phyloP scores from a whole-genome alignment of 2,797 vertebrate species.

The Danio tinwini region DNA sequence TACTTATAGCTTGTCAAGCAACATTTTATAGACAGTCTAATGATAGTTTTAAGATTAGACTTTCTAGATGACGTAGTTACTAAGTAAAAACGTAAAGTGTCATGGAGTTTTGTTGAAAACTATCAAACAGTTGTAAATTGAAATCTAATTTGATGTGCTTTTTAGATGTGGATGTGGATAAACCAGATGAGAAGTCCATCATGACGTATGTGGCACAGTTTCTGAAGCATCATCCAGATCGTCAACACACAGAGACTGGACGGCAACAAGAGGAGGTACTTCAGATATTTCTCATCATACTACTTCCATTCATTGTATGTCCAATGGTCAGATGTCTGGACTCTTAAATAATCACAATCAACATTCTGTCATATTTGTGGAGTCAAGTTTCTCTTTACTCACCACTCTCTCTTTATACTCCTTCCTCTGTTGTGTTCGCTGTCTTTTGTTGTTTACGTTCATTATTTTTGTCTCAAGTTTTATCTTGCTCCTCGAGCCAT shows the following conservation, averaged over 20 bases:
- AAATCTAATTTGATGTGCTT: conserved; percentile 4
- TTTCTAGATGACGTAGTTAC: too few relatives aligned
- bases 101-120: not conserved
- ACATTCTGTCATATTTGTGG: conserved; percentile 70
- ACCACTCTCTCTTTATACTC: conserved; percentile 54
- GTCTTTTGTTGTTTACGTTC: conserved; percentile 64
- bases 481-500: conserved; percentile 78
- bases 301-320: conserved; percentile 25
- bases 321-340: not conserved
- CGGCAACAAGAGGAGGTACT: conserved; percentile 86
- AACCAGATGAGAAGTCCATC: conserved; percentile 97
- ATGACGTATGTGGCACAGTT: conserved; percentile 99
- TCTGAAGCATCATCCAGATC: conserved; percentile 89
- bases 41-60: too few relatives aligned
- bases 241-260: conserved; percentile 73
- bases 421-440: conserved; percentile 53
- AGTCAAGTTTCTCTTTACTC: conserved; percentile 38
- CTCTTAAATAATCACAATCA: not conserved
- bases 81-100: too few relatives aligned
- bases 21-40: too few relatives aligned
- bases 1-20: too few relatives aligned
- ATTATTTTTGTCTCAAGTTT: conserved; percentile 75
- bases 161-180: conserved; percentile 96
- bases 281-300: conserved; percentile 31
- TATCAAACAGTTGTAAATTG: not conserved